Base-by-base conservation (phyloP, 1,140 invertebrate genomes). In the Hylaeus volcanicus region DNA sequence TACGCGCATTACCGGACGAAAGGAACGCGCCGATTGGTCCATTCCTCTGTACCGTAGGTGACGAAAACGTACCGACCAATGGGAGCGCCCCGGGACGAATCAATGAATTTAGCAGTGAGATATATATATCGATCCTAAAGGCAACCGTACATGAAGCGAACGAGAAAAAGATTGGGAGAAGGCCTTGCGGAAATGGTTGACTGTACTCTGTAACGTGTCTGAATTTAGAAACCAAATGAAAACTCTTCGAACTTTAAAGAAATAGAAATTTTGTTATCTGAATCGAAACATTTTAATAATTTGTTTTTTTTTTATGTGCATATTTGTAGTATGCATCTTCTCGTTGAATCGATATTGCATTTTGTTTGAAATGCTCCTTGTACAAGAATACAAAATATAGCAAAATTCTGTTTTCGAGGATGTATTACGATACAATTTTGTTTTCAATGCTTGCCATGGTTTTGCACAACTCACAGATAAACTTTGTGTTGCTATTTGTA, bases 91-190 rank as follows among this genome's bases (percentile, higher is more conserved):
- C 41, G 5, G 37, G 4, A 14, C 5, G 45, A 53, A 79, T 79
- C 77, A 79, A 79, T 79, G 61, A 79, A 74, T 74, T 65, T 14
- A 12, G 53, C 12, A 55, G 39, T 74, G 53, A 65, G 51, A 39
- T 79, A 58, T 79, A 73, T 74, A 56, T 41, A 74, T 51, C 41
- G 26, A 12, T 58, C 0, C 0, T 26, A 14, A 79, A 74, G 77
- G 77, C 53, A 26, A 1, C 12, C 45, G 0, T 26, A 39, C 37
- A 79, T 66, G 41, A 58, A 41, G 12, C 15, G 37, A 51, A 26
- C 8, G 1, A n/a, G 53, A 3, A 5, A 5, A 51, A 65, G 41
- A 6, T 39, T n/a, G 3, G 15, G 12, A n/a, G 41, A 15, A 12
- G 2, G 14, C 9, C 6, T 9, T 53, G 11, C 12, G 4, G n/a